Evolutionary conservation across 2,888 invertebrate species (phyloP).

Genomic region (Anoncus sp.): DNA sequence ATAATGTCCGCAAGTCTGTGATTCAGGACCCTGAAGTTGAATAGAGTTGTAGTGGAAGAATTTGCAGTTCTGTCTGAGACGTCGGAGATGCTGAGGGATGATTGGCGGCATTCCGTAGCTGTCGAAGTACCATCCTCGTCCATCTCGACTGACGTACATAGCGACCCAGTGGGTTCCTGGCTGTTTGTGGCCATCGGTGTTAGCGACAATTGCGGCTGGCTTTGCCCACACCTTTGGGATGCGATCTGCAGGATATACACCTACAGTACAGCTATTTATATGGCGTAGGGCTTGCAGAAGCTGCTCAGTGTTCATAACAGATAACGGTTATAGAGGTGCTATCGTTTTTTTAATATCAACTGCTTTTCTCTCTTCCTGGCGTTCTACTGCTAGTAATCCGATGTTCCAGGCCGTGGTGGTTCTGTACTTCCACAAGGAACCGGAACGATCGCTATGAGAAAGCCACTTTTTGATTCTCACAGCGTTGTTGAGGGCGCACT

Average conservation of each 20-base stretch:
- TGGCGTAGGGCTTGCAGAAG: not conserved
- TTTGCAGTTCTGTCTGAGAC: slow-evolving; percentile 15
- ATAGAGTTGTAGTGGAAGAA: slow-evolving; percentile 2
- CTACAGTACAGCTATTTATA: not conserved
- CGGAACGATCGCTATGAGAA: not conserved
- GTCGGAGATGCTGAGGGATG: slow-evolving; percentile 17
- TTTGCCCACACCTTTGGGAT: not conserved
- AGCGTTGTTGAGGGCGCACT: slow-evolving; percentile 16
- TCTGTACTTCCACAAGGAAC: slow-evolving; percentile 17
- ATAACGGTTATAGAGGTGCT: not conserved
- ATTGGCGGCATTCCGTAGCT: slow-evolving; percentile 15
- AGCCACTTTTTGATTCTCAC: slow-evolving; percentile 13
- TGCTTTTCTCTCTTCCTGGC: not conserved
- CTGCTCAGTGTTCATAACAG: slow-evolving; percentile 11
- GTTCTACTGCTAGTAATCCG: not conserved
- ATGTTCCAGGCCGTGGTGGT: not conserved
- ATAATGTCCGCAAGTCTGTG: slow-evolving; percentile 32
- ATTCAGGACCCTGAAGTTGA: slow-evolving; percentile 27
- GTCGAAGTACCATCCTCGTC: slow-evolving; percentile 18
- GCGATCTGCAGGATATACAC: no score
- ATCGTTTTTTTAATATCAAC: not conserved
- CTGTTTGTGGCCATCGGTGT: slow-evolving; percentile 12
- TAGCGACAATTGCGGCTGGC: not conserved
- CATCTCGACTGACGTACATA: slow-evolving; percentile 28
- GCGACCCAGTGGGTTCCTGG: slow-evolving; percentile 31